phyloP scores from a whole-genome alignment of 2,888 invertebrate genomes.

The Leptinotarsa haldemani region DNA sequence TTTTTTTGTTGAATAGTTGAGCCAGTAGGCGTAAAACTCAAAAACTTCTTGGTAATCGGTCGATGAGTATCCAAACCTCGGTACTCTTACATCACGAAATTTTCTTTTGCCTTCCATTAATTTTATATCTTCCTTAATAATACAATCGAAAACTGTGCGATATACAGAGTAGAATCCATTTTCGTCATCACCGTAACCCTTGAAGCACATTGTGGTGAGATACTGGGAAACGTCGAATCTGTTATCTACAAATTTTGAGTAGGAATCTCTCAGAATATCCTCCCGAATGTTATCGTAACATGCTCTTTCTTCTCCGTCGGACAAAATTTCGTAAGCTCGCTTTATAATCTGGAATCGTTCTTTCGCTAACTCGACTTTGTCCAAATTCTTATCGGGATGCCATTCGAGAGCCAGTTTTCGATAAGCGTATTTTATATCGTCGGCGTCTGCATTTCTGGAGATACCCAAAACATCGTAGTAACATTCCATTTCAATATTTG shows the following conservation, averaged over 20 bases:
- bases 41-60: conserved; percentile 88
- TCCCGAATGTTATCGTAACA: conserved; percentile 98
- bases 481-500: conserved; percentile 80
- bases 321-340: conserved; percentile 95
- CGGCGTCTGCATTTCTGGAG: conserved; percentile 79
- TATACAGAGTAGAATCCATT: conserved; percentile 93
- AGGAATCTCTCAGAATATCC: conserved; percentile 87
- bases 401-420: conserved; percentile 89
- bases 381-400: conserved; percentile 95
- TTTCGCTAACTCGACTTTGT: conserved; percentile 85
- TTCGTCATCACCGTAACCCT: conserved; percentile 88
- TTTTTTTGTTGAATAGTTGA: conserved; percentile 90
- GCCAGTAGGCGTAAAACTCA: conserved; percentile 95
- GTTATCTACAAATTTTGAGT: conserved; percentile 87
- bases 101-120: conserved; percentile 80
- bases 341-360: conserved; percentile 93
- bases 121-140: conserved; percentile 88
- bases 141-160: conserved; percentile 85
- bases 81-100: conserved; percentile 71
- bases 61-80: conserved; percentile 83
- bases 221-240: conserved; percentile 91
- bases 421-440: conserved; percentile 91
- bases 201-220: conserved; percentile 90
- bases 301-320: conserved; percentile 92
- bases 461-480: conserved; percentile 94